Evolutionary conservation across 2,113 vertebrate genomes (phyloP).

Genomic region (Paralichthys olivaceus): DNA sequence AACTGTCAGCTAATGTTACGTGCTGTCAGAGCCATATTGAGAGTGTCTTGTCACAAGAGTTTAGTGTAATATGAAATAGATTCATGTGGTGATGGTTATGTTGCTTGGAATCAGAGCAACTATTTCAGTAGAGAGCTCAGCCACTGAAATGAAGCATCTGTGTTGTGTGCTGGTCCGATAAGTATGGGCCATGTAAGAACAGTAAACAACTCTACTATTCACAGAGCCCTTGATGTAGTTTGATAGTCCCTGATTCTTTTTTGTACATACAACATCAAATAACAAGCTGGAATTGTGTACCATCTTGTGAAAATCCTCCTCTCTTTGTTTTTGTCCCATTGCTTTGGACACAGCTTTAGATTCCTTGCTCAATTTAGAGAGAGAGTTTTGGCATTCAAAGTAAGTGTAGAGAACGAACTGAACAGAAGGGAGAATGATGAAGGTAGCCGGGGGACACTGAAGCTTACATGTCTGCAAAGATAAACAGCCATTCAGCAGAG

Average conservation of each 20-base stretch:
- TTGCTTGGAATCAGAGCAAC: too few relatives aligned
- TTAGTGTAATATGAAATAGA: too few relatives aligned
- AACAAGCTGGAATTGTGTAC: not conserved
- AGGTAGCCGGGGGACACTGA: conserved; percentile 38
- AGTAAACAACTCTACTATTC: not conserved
- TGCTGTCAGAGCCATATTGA: not conserved
- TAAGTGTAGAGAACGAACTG: conserved; percentile 18
- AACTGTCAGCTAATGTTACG: not conserved
- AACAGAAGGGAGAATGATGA: conserved; percentile 36
- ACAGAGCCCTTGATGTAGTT: not conserved
- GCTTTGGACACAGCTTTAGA: conserved; percentile 35
- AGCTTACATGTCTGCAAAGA: conserved; percentile 58
- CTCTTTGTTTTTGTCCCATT: conserved; percentile 18
- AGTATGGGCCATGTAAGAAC: too few relatives aligned
- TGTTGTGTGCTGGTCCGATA: not conserved
- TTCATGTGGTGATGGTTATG: too few relatives aligned
- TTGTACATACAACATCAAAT: not conserved
- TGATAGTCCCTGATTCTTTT: not conserved
- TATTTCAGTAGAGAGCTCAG: too few relatives aligned
- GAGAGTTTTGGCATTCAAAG: conserved; percentile 40
- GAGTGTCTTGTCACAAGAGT: too few relatives aligned
- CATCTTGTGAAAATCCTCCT: not conserved
- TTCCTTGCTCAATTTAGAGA: conserved; percentile 29
- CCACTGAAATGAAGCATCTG: not conserved
- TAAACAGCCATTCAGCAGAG: conserved; percentile 69